phyloP scores from a whole-genome alignment of 2,797 vertebrate species.

The Pipistrellus nathusii region DNA sequence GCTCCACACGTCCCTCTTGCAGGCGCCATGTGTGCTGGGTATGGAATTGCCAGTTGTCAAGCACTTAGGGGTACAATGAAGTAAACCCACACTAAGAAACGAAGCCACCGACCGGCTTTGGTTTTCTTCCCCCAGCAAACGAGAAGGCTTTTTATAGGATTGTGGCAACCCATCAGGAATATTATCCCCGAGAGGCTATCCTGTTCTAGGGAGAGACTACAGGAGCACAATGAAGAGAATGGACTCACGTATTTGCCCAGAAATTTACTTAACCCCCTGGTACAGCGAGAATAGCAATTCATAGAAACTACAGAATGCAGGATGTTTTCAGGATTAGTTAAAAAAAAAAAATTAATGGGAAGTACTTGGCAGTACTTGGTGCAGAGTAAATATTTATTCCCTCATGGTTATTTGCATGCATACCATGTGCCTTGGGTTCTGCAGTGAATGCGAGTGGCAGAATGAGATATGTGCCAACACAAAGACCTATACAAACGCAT shows the following conservation, averaged over 20 bases:
- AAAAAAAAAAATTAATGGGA: not conserved
- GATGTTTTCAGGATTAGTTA: constrained; percentile 39
- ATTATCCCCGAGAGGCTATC: not conserved
- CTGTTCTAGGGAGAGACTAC: not conserved
- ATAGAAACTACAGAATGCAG: not conserved
- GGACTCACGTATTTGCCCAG: not conserved
- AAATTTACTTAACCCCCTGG: not conserved
- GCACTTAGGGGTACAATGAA: not conserved
- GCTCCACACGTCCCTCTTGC: not conserved
- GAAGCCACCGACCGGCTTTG: not conserved
- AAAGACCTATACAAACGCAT: not conserved
- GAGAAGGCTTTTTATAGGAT: not conserved
- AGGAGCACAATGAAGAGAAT: not conserved
- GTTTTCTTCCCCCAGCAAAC: not conserved
- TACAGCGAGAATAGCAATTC: constrained; percentile 39
- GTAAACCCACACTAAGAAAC: not conserved
- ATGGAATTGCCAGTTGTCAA: not conserved
- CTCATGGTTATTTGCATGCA: not conserved
- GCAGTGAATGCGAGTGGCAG: not conserved
- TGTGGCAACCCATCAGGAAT: not conserved
- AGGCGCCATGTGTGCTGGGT: not conserved
- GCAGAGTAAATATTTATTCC: constrained; percentile 36
- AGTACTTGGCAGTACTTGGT: not conserved
- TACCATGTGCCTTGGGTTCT: not conserved
- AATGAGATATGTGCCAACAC: not conserved